These are phyloP conservation scores for Physocephala rufipes DNA, from an alignment of 2,888 invertebrate species.

Conservation along the genomic window DNA sequence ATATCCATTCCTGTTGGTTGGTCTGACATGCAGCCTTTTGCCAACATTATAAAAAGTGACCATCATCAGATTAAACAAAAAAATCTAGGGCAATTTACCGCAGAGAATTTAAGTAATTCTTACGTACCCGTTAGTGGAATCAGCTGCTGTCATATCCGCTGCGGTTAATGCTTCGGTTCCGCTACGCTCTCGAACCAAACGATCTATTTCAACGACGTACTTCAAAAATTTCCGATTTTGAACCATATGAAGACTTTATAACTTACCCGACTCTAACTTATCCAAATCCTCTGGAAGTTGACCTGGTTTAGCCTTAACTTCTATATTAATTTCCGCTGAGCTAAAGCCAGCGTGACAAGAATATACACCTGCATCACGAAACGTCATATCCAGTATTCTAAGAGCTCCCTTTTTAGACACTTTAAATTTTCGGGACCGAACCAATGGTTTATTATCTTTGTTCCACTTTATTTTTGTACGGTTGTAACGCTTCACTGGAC, in stretches of 20 bases:
- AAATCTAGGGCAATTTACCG: too few relatives aligned
- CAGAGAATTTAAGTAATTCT: too few relatives aligned
- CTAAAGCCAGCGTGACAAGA: slow-evolving; percentile 87
- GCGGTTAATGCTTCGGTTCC: slow-evolving; percentile 64
- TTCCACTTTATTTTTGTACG: slow-evolving; percentile 88
- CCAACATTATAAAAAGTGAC: too few relatives aligned
- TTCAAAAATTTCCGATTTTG: background rate
- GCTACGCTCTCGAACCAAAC: slow-evolving; percentile 62
- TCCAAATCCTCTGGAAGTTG: slow-evolving; percentile 83
- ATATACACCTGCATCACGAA: slow-evolving; percentile 85
- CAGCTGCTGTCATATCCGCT: slow-evolving; percentile 62
- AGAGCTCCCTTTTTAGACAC: slow-evolving; percentile 92
- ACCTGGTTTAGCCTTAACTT: slow-evolving; percentile 83
- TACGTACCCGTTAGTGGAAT: slow-evolving; percentile 59
- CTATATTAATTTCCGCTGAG: slow-evolving; percentile 80
- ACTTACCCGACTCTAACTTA: slow-evolving; percentile 66
- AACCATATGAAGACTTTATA: background rate
- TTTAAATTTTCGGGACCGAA: slow-evolving; percentile 83
- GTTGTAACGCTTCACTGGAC: slow-evolving; percentile 85
- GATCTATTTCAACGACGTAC: slow-evolving; percentile 51
- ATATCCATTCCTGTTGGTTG: too few relatives aligned
- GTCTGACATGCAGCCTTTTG: too few relatives aligned
- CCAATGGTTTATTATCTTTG: slow-evolving; percentile 82
- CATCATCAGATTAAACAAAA: too few relatives aligned
- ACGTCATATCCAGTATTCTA: slow-evolving; percentile 81